A percentile compares a stretch with the other conserved stretches of the same genome.
These are phyloP conservation scores for Chrysemys picta DNA, from an alignment of 2,113 vertebrate species.

Conservation along the genomic window DNA sequence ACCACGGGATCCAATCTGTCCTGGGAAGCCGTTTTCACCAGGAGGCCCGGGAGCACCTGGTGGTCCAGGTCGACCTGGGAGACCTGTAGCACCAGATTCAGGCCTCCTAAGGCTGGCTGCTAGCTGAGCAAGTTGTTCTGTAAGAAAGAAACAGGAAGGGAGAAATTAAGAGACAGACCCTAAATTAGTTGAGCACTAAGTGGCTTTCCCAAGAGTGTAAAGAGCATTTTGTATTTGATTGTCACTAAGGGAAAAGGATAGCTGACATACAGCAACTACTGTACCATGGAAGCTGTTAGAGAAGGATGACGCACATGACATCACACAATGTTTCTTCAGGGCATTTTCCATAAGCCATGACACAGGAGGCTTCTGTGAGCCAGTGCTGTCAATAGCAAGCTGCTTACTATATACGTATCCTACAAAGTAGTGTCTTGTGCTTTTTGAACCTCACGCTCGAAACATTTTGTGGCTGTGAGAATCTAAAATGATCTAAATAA, in stretches of 20 bases:
- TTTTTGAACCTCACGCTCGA: background rate
- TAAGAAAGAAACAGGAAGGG: constrained; percentile 33
- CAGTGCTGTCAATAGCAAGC: background rate
- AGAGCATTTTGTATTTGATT: background rate
- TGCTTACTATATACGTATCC: background rate
- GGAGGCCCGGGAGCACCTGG: constrained; percentile 88
- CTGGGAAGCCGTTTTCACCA: constrained; percentile 94
- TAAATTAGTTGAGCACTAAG: background rate
- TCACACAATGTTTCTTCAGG: background rate
- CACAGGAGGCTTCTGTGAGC: background rate
- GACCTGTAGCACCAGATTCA: constrained; percentile 89
- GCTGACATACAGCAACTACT: background rate
- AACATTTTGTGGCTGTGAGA: background rate
- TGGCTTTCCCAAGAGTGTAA: background rate
- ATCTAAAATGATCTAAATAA: background rate
- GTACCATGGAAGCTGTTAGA: accelerated
- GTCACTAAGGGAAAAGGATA: background rate
- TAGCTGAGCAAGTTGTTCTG: constrained; percentile 95
- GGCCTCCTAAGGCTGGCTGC: constrained; percentile 95
- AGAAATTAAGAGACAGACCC: background rate
- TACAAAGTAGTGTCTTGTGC: background rate
- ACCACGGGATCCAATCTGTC: constrained; percentile 91
- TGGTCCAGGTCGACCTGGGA: constrained; percentile 91
- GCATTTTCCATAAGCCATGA: background rate
- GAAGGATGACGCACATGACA: background rate